phyloP scores from a whole-genome alignment of 2,113 vertebrate species.

The Rhipidura dahli region DNA sequence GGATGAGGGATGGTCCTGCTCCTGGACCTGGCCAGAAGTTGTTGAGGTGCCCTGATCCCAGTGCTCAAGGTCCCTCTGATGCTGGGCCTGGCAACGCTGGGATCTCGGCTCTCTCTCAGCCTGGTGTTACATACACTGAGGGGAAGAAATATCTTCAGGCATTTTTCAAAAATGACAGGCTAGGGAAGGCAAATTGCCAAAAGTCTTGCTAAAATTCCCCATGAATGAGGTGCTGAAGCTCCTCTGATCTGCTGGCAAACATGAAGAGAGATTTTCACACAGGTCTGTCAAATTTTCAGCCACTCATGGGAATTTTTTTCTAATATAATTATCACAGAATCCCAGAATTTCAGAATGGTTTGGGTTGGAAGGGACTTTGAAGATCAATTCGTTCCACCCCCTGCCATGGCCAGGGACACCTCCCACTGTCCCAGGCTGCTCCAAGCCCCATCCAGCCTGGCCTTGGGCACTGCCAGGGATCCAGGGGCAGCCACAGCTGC shows the following conservation, averaged over 20 bases:
- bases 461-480: neutral
- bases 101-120: neutral
- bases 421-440: neutral
- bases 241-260: neutral
- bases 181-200: neutral
- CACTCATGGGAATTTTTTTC: neutral
- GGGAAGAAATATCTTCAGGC: neutral
- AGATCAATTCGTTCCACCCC: accelerated
- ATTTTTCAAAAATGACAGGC: neutral
- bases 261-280: neutral
- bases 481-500: neutral
- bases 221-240: neutral
- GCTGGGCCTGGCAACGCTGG: neutral
- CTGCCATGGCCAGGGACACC: neutral
- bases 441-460: neutral
- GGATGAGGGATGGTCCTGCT: neutral
- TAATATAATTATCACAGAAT: neutral
- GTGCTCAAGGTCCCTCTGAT: too few relatives aligned
- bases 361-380: neutral
- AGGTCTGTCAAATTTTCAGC: neutral
- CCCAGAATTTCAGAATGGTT: neutral
- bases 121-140: neutral
- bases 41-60: neutral
- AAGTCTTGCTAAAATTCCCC: neutral
- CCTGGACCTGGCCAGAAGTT: neutral